phyloP scores from a whole-genome alignment of 1,140 invertebrate species.

The Physella acuta region DNA sequence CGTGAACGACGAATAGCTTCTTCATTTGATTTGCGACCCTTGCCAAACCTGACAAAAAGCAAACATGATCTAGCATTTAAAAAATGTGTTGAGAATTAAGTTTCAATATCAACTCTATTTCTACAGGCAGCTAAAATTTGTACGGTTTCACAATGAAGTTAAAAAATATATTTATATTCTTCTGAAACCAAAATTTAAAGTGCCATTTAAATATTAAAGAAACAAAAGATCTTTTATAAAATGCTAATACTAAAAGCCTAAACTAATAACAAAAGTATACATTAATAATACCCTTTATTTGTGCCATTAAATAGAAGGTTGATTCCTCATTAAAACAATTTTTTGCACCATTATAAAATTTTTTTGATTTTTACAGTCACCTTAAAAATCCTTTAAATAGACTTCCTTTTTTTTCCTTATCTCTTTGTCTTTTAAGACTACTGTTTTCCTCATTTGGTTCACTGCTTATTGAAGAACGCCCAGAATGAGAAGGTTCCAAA shows the following conservation, averaged over 20 bases:
- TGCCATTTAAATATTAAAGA: not conserved
- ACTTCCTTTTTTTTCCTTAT: conserved; percentile 72
- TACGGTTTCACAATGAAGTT: not conserved
- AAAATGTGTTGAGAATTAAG: not conserved
- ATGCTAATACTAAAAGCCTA: too few species aligned
- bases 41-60: conserved; percentile 33
- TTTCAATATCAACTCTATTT: not conserved
- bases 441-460: conserved; percentile 54
- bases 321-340: not conserved
- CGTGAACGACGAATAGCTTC: conserved; percentile 21
- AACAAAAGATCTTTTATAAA: not conserved
- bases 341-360: too few species aligned
- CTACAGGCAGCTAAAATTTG: not conserved
- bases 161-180: not conserved
- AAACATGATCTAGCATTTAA: not conserved
- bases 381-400: conserved; percentile 72
- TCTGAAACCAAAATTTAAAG: not conserved
- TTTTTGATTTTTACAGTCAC: conserved; percentile 37
- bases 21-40: conserved; percentile 38
- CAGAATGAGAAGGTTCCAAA: conserved; percentile 73
- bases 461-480: conserved; percentile 62
- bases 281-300: too few species aligned
- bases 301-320: too few species aligned
- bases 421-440: conserved; percentile 62
- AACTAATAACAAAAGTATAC: too few species aligned